Conservation (phyloP, 1,140 invertebrate species). For the Globodera ellingtonae region DNA sequence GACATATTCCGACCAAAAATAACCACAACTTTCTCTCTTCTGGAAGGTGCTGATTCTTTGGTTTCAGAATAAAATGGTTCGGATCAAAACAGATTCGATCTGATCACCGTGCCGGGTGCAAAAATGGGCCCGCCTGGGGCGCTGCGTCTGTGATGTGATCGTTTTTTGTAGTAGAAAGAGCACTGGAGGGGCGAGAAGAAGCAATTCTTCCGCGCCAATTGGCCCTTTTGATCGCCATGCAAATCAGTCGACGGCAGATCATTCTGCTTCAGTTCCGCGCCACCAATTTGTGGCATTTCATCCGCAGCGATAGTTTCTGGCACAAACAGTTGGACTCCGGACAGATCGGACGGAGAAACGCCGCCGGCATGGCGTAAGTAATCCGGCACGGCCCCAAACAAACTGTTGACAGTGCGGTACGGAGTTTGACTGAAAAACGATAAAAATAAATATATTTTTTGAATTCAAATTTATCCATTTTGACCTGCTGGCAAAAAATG, state of each 20-base stretch:
- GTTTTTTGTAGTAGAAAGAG: conserved; percentile 37
- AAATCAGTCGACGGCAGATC: conserved; percentile 3
- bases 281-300: background rate
- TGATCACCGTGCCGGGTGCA: background rate
- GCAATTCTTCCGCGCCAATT: conserved; percentile 40
- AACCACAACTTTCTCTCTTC: no score
- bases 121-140: background rate
- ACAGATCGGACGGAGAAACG: background rate
- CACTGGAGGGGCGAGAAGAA: conserved; percentile 40
- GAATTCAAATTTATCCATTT: background rate
- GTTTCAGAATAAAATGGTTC: no score
- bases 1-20: background rate
- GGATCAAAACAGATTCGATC: background rate
- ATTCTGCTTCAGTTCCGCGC: conserved; percentile 14
- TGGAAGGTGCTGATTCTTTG: background rate
- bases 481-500: background rate
- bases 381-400: conserved; percentile 15
- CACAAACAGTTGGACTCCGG: background rate
- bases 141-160: background rate
- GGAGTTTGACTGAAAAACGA: background rate
- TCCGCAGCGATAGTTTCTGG: background rate
- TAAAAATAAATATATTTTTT: background rate
- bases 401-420: background rate
- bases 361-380: conserved; percentile 30
- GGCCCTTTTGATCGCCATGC: conserved; percentile 33